Evolutionary conservation across 2,888 invertebrate genomes (phyloP).

Genomic region (Drosophila pegasa): DNA sequence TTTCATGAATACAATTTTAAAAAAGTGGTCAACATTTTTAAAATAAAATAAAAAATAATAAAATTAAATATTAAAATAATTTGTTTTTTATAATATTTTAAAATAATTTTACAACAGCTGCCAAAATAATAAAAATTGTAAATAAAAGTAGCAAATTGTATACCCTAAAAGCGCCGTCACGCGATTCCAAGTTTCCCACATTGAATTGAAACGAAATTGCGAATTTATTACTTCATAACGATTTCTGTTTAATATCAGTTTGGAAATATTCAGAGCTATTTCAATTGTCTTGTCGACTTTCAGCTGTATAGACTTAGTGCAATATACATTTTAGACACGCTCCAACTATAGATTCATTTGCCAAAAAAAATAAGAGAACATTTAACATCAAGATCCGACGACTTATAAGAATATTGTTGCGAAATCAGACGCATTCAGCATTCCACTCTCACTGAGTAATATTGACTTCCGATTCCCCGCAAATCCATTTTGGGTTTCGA

Average conservation of each 20-base stretch:
- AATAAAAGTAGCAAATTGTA: too few relatives aligned
- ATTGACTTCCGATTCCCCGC: background rate
- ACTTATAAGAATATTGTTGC: background rate
- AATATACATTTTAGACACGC: slow-evolving; percentile 8
- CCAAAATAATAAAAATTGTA: too few relatives aligned
- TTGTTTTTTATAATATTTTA: too few relatives aligned
- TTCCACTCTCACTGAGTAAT: background rate
- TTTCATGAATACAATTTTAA: too few relatives aligned
- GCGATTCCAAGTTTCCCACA: too few relatives aligned
- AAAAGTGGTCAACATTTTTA: too few relatives aligned
- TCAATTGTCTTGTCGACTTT: background rate
- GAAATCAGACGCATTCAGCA: background rate
- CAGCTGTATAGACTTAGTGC: background rate
- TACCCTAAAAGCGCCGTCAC: too few relatives aligned
- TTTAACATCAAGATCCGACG: slow-evolving; percentile 19
- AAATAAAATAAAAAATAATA: too few relatives aligned
- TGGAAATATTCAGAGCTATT: slow-evolving; percentile 9
- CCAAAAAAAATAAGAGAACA: slow-evolving; percentile 9
- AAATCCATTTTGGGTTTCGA: background rate
- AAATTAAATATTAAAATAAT: too few relatives aligned
- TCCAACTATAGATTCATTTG: slow-evolving; percentile 5
- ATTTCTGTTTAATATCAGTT: slow-evolving; percentile 9
- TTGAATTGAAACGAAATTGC: background rate
- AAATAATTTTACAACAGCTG: too few relatives aligned
- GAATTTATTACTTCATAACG: slow-evolving; percentile 8